Evolutionary conservation across 2,888 invertebrate genomes (phyloP).

Genomic region (Stegana nigrithorax): DNA sequence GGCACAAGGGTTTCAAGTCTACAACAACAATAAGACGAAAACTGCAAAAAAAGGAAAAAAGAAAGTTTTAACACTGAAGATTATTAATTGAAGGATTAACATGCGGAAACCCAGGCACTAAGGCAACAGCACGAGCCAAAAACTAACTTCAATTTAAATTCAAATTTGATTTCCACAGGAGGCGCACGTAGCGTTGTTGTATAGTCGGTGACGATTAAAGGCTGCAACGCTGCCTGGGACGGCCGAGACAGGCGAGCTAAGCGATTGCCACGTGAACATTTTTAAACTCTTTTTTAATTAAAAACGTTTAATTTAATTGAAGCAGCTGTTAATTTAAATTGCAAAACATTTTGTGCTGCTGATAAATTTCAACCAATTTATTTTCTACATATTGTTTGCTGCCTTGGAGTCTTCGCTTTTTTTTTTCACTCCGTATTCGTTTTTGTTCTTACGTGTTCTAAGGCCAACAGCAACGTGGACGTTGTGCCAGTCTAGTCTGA

Average conservation of each 20-base stretch:
- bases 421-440: no score
- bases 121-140: neutral
- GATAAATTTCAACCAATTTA: conserved; percentile 50
- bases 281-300: conserved; percentile 35
- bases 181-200: no score
- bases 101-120: conserved; percentile 25
- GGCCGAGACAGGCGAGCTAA: neutral
- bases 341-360: conserved; percentile 38
- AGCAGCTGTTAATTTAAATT: conserved; percentile 54
- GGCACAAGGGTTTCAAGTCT: neutral
- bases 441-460: no score
- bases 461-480: no score
- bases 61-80: conserved; percentile 43
- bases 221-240: neutral
- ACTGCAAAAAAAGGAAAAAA: neutral
- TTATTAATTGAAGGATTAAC: conserved; percentile 59
- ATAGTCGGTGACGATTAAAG: neutral
- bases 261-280: conserved; percentile 47
- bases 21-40: neutral
- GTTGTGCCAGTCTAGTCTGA: no score
- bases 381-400: conserved; percentile 13
- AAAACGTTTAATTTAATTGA: conserved; percentile 55
- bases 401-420: no score
- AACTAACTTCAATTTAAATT: conserved; percentile 56
- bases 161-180: conserved; percentile 35